Evolutionary conservation across 2,888 invertebrate genomes (phyloP).

Genomic region (Scaptodrosophila latifasciaeformis): DNA sequence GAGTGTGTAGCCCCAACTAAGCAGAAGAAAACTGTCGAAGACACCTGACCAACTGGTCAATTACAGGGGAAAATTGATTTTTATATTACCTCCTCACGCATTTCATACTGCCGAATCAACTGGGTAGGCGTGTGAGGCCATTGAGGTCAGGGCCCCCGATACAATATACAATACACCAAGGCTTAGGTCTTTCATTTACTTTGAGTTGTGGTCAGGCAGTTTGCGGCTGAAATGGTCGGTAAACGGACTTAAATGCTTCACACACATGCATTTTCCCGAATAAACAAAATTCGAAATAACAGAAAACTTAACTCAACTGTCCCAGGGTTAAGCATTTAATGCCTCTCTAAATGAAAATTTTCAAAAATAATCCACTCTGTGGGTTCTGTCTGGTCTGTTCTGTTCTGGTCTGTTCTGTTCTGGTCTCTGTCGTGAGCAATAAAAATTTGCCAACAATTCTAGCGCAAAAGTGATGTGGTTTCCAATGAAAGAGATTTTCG

Average conservation of each 20-base stretch:
- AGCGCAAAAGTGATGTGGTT: not conserved
- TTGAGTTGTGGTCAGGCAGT: not conserved
- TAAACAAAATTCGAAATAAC: constrained; percentile 8
- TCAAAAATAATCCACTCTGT: constrained; percentile 39
- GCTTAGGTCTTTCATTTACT: constrained; percentile 13
- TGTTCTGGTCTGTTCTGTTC: not conserved
- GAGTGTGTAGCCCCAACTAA: no score
- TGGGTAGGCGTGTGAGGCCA: constrained; percentile 28
- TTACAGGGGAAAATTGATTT: constrained; percentile 53
- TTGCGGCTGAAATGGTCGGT: constrained; percentile 10
- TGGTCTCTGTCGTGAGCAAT: not conserved
- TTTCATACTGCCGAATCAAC: constrained; percentile 28
- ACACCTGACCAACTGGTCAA: not conserved
- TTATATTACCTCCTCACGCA: constrained; percentile 31
- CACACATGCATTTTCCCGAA: constrained; percentile 14
- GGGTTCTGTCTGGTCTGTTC: not conserved
- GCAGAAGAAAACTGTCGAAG: no score
- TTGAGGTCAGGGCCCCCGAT: constrained; percentile 37
- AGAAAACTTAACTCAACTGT: constrained; percentile 41
- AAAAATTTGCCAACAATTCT: not conserved
- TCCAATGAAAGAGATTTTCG: constrained; percentile 2
- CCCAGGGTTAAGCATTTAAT: constrained; percentile 57
- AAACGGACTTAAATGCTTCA: constrained; percentile 19
- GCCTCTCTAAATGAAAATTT: constrained; percentile 54
- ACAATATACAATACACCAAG: not conserved